phyloP scores from a whole-genome alignment of 2,113 vertebrate genomes.

The Melanostigma gelatinosum region DNA sequence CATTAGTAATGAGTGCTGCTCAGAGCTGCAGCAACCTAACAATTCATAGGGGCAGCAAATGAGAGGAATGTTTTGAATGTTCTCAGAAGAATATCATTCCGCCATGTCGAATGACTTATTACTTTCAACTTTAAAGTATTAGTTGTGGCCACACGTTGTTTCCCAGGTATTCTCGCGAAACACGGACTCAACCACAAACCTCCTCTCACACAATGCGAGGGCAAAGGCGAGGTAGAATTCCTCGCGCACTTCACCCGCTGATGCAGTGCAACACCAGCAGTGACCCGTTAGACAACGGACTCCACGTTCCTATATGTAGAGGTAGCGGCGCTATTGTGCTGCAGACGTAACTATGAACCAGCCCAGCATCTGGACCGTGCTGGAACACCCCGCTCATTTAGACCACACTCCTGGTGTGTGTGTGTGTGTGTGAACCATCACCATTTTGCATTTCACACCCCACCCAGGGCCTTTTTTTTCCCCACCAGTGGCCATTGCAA shows the following conservation, averaged over 20 bases:
- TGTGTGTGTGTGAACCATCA: slow-evolving; percentile 55
- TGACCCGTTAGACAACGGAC: slow-evolving; percentile 55
- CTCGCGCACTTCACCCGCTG: slow-evolving; percentile 26
- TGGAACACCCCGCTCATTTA: slow-evolving; percentile 58
- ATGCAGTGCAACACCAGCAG: slow-evolving; percentile 51
- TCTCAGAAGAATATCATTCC: not conserved
- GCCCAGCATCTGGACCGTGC: slow-evolving; percentile 45
- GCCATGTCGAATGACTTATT: not conserved
- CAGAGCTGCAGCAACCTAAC: not conserved
- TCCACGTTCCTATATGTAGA: slow-evolving; percentile 27
- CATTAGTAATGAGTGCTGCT: not conserved
- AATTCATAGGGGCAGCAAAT: not conserved
- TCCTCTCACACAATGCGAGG: slow-evolving; percentile 8
- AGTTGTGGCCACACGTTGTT: too few species aligned
- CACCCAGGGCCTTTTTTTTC: slow-evolving; percentile 48
- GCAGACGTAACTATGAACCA: slow-evolving; percentile 56
- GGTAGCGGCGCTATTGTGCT: slow-evolving; percentile 46
- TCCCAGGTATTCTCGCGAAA: too few species aligned
- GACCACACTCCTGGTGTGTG: slow-evolving; percentile 33
- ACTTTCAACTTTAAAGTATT: too few species aligned
- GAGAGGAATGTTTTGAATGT: not conserved
- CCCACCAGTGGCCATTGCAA: slow-evolving; percentile 44
- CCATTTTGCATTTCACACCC: slow-evolving; percentile 71
- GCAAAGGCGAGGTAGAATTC: slow-evolving; percentile 31
- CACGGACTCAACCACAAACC: not conserved